Evolutionary conservation across 2,888 invertebrate genomes (phyloP), one percentile per base, ranked within the genome.

Genomic region (Creontiades dilutus): DNA sequence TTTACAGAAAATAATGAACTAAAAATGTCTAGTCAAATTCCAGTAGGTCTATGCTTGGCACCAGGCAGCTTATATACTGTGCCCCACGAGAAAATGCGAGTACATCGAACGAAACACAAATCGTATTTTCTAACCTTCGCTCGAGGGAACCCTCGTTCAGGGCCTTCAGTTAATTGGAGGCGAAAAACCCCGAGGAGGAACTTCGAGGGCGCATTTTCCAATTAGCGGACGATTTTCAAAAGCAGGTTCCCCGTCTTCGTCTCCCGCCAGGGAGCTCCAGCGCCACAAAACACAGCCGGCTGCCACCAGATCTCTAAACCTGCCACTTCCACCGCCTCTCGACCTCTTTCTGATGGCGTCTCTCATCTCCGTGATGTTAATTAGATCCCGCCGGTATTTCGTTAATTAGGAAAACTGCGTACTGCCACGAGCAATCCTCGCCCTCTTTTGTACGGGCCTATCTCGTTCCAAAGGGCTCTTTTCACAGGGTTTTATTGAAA

Each of bases 281-380:
- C 37, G 37, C 61, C 61, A 61, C 61, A 61, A 61, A 61, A 61
- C 61, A 61, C n/a, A 9, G n/a, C 61, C n/a, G n/a, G 9, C 61
- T 61, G 61, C 61, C 61, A 61, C n/a, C 61, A 61, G 61, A 19
- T 61, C 61, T 61, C 61, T n/a, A 5, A 61, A 14, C 61, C 9
- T n/a, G 61, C n/a, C n/a, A 4, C 37, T 7, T 37, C 37, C 7
- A 2, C 37, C 37, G 7, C 3, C 37, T 37, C 7, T 37, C 37
- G 61, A 61, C 61, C 61, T n/a, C 61, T 57, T 19, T 61, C n/a
- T 4, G 61, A 37, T 37, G 37, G 7, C 3, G 37, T 37, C 61
- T 61, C 61, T 61, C 61, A 61, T n/a, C 61, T 11, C 61, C 19
- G 61, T 61, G 19, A 61, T 61, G 61, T 61, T 61, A 61, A 61